Conservation (phyloP, 2,888 invertebrate genomes). For the Aporophyla lueneburgensis region DNA sequence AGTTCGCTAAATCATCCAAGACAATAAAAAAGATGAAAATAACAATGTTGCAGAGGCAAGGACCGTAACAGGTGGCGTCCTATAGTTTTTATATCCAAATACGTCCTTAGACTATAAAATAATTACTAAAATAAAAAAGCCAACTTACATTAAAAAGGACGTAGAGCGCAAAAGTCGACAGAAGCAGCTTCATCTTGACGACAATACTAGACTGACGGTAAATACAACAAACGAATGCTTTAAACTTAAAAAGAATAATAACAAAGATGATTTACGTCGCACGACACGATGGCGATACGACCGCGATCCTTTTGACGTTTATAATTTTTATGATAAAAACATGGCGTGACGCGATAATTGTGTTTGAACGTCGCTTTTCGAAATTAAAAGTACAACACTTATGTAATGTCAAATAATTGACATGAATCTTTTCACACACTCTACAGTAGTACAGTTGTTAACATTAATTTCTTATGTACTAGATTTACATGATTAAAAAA, state of each 20-base stretch:
- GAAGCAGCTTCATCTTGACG: constrained; percentile 57
- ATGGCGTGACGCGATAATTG: not conserved
- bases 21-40: not conserved
- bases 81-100: not conserved
- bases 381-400: not conserved
- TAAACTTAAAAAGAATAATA: constrained; percentile 56
- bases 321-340: not conserved
- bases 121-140: constrained; percentile 2
- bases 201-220: constrained; percentile 46
- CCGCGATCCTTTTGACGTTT: too few relatives aligned
- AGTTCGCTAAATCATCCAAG: not conserved
- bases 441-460: too few relatives aligned
- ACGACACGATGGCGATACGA: constrained; percentile 67
- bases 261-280: constrained; percentile 46
- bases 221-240: constrained; percentile 39
- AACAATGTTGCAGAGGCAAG: not conserved
- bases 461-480: too few relatives aligned
- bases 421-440: not conserved
- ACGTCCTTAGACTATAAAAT: not conserved
- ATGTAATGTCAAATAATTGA: not conserved
- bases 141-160: constrained; percentile 57
- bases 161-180: constrained; percentile 37
- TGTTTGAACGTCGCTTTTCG: not conserved
- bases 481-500: too few relatives aligned
- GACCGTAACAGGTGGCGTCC: not conserved